A percentile compares a stretch with the other conserved stretches of the same genome.
These are phyloP conservation scores for Brachionus koreanus DNA, from an alignment of 1,140 invertebrate species.

Conservation along the genomic window DNA sequence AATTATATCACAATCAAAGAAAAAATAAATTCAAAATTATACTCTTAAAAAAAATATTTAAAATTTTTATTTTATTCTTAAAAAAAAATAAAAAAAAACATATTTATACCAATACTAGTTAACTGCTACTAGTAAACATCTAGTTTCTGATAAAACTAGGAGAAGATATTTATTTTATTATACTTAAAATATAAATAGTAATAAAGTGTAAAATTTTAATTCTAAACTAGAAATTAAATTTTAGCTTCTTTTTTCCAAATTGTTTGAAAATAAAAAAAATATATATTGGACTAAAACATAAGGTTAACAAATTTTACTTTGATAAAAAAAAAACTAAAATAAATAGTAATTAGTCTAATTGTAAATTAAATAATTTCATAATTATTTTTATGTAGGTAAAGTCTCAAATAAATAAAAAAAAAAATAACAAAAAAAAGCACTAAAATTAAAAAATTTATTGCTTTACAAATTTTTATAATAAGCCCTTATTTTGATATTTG, in stretches of 20 bases:
- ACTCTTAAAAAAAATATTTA: too few species aligned
- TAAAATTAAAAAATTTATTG: not conserved
- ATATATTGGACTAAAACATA: not conserved
- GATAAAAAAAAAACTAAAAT: not conserved
- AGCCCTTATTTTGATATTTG: not conserved
- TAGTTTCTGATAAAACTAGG: too few species aligned
- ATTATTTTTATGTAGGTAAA: not conserved
- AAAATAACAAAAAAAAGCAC: not conserved
- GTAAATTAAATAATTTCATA: not conserved
- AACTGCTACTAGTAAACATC: too few species aligned
- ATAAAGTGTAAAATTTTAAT: not conserved
- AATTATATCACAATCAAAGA: not conserved
- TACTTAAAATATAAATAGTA: too few species aligned
- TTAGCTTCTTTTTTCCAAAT: not conserved
- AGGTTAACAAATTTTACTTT: not conserved
- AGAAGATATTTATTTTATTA: too few species aligned
- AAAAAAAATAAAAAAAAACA: too few species aligned
- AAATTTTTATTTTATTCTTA: too few species aligned
- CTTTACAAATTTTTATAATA: not conserved
- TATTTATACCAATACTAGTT: too few species aligned
- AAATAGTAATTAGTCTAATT: not conserved
- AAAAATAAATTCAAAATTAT: too few species aligned
- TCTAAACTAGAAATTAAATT: not conserved
- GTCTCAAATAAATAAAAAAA: not conserved
- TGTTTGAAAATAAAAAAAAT: not conserved